phyloP scores from a whole-genome alignment of 2,797 vertebrate species.

The Philypnodon macrostomus region DNA sequence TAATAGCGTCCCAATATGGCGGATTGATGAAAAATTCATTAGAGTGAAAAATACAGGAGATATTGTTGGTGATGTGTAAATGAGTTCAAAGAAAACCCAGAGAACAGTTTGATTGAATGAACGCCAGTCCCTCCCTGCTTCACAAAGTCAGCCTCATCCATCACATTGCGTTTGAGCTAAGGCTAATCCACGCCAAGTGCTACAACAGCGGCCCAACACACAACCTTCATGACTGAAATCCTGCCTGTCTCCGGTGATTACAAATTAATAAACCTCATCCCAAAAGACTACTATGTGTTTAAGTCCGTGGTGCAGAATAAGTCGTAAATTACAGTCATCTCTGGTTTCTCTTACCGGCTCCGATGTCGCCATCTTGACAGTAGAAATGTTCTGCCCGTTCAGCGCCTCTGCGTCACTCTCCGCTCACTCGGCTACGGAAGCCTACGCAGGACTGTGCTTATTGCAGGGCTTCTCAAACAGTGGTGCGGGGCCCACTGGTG shows the following conservation, averaged over 20 bases:
- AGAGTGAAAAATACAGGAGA: accelerated
- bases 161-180: conserved; percentile 64
- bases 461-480: too few relatives aligned
- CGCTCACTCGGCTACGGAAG: conserved; percentile 61
- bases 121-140: conserved; percentile 60
- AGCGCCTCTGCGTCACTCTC: conserved; percentile 74
- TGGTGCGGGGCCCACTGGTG: too few relatives aligned
- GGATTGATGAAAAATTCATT: neutral
- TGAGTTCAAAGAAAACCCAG: conserved; percentile 10
- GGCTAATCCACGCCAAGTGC: conserved; percentile 55
- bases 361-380: conserved; percentile 86
- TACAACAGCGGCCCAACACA: conserved; percentile 7
- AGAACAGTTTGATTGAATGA: conserved; percentile 55
- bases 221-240: neutral
- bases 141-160: conserved; percentile 65
- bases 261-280: neutral
- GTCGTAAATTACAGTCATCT: conserved; percentile 15
- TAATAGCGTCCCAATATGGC: neutral
- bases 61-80: neutral
- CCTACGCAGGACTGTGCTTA: conserved; percentile 11
- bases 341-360: conserved; percentile 80
- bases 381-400: conserved; percentile 68
- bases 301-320: neutral
- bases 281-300: neutral
- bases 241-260: accelerated